Evolutionary conservation across 1,140 invertebrate genomes (phyloP), one percentile per base, ranked within the genome.

Genomic region (Dreissena rostriformis): DNA sequence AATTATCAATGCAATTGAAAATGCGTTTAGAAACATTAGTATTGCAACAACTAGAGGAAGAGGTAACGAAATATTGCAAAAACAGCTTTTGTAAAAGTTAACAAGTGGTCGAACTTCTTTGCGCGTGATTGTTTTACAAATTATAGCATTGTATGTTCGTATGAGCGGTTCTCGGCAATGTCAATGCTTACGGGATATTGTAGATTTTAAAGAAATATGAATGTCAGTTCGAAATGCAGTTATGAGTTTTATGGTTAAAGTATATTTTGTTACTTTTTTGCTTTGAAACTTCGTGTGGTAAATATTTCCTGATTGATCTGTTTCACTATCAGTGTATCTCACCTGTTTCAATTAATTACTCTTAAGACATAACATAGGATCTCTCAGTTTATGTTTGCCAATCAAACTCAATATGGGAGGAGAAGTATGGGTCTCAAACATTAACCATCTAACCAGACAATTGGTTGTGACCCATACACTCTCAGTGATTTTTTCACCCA

Each of bases 11-110:
- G 81, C 72, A 83, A 73, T 53, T 82, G 22, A 74, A 72, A 82
- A 90, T 90, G 88, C 88, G 87, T 81, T 84, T 90, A 53, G 90
- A 88, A 79, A 89, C 87, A 28, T 85, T 90, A 78, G 88, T 90
- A 55, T 85, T 90, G 53, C 88, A 89, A 76, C 88, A 88, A 67
- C 73, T 90, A 52, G 90, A 89, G 70, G 88, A 90, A 65, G 88
- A 90, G 90, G 90, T 90, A 71, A 66, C 63, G 14, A 17, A 57
- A 73, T 26, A 39, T 24, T 12, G 52, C 29, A 24, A 39, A 19
- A 4, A 39, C 39, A n/a, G 52, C 68, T 49, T 29, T 17, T 68
- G 22, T 22, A 68, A 68, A 29, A 26, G 22, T 22, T 68, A 19
- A 29, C 66, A 29, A 29, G 65, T 67, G 29, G 65, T n/a, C 57